A percentile compares a stretch with the other conserved stretches of the same genome.
These are phyloP conservation scores for Pygathrix nemaeus DNA, from an alignment of 2,113 vertebrate species.

Conservation along the genomic window DNA sequence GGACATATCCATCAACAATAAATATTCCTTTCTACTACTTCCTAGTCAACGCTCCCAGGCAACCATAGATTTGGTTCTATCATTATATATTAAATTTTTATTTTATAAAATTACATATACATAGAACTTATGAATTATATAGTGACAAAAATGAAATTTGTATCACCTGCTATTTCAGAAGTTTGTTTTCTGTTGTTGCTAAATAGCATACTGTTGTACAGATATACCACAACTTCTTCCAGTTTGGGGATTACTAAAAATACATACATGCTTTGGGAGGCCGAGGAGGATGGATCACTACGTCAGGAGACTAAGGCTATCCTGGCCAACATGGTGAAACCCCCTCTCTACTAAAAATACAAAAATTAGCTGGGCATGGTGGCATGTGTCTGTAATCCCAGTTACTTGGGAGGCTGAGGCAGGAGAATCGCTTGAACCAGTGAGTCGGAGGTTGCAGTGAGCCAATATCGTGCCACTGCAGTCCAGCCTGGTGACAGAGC, in stretches of 20 bases:
- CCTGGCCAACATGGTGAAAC: too few relatives aligned
- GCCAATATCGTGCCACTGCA: too few relatives aligned
- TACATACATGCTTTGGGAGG: too few relatives aligned
- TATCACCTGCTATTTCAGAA: not conserved
- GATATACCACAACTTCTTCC: not conserved
- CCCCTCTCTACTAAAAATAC: too few relatives aligned
- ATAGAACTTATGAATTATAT: not conserved
- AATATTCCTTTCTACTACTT: not conserved
- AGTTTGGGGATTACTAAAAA: not conserved
- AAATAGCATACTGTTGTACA: not conserved
- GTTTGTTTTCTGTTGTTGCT: not conserved
- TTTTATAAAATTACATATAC: not conserved
- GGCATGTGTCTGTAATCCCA: too few relatives aligned
- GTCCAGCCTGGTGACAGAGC: too few relatives aligned
- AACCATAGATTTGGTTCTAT: not conserved
- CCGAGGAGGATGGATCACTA: too few relatives aligned
- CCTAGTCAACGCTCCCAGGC: not conserved
- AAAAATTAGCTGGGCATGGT: too few relatives aligned
- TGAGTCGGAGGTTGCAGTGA: too few relatives aligned
- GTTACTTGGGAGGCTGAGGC: too few relatives aligned
- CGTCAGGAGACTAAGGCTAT: too few relatives aligned
- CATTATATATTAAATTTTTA: not conserved
- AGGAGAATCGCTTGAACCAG: too few relatives aligned
- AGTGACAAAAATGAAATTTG: not conserved
- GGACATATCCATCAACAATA: not conserved